Evolutionary conservation across 2,888 invertebrate genomes (phyloP).

Genomic region (Cerastis leucographa): DNA sequence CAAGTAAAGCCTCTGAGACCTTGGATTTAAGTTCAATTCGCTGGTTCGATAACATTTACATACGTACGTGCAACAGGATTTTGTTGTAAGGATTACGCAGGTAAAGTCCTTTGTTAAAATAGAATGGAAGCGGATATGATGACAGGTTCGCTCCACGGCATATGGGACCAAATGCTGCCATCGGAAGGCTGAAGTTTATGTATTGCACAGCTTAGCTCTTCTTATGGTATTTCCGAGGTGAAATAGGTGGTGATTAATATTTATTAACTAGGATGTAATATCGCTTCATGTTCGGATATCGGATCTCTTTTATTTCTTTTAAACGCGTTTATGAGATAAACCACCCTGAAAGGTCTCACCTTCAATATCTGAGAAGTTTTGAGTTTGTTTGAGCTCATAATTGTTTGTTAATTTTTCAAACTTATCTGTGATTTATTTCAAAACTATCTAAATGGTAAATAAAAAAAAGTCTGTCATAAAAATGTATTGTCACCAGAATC

Average conservation of each 20-base stretch:
- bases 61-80: slow-evolving; percentile 39
- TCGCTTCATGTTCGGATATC: too few relatives aligned
- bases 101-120: slow-evolving; percentile 38
- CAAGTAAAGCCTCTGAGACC: slow-evolving; percentile 36
- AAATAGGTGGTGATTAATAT: slow-evolving; percentile 4
- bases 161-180: slow-evolving; percentile 7
- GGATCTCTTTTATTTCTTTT: not conserved
- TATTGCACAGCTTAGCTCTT: not conserved
- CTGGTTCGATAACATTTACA: slow-evolving; percentile 25
- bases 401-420: not conserved
- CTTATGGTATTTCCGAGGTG: not conserved
- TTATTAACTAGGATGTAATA: not conserved
- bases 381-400: not conserved
- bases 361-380: not conserved
- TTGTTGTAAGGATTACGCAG: slow-evolving; percentile 29
- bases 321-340: not conserved
- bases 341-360: not conserved
- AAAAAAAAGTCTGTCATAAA: too few relatives aligned
- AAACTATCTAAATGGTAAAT: too few relatives aligned
- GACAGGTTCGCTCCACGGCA: not conserved
- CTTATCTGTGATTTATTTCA: too few relatives aligned
- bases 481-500: too few relatives aligned
- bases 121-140: slow-evolving; percentile 22
- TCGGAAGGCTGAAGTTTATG: not conserved
- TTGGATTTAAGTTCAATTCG: slow-evolving; percentile 39